These are phyloP conservation scores for Leptogaster cylindrica DNA, from an alignment of 2,888 invertebrate species.

Conservation along the genomic window DNA sequence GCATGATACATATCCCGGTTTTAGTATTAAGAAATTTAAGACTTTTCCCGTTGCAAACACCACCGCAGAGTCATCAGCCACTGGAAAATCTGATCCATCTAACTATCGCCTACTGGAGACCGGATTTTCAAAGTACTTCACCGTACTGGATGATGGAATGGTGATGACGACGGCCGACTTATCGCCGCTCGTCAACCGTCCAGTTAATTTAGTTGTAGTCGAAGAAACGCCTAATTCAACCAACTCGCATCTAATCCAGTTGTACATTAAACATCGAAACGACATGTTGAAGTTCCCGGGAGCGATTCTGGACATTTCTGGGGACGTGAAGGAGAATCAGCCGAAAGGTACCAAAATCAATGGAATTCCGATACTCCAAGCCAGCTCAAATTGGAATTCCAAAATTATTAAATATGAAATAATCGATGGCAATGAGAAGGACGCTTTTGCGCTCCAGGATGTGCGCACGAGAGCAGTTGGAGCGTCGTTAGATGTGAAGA, in stretches of 20 bases:
- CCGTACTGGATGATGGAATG: constrained; percentile 84
- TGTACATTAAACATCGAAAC: constrained; percentile 82
- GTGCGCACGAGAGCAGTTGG: constrained; percentile 59
- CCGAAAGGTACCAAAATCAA: constrained; percentile 74
- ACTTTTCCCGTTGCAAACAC: constrained; percentile 54
- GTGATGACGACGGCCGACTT: constrained; percentile 91
- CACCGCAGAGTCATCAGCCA: background rate
- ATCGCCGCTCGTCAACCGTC: constrained; percentile 79
- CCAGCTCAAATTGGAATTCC: constrained; percentile 63
- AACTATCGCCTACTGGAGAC: constrained; percentile 76
- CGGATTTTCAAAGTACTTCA: constrained; percentile 83
- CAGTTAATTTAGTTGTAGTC: constrained; percentile 79
- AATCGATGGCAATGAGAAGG: constrained; percentile 76
- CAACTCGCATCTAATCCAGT: constrained; percentile 78
- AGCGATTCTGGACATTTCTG: constrained; percentile 68
- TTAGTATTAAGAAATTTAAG: constrained; percentile 81
- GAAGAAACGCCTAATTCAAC: constrained; percentile 83
- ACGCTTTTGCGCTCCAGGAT: constrained; percentile 75
- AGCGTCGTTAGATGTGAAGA: constrained; percentile 49
- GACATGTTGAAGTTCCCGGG: constrained; percentile 81
- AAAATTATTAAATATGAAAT: constrained; percentile 77
- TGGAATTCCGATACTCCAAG: constrained; percentile 75
- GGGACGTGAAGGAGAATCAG: constrained; percentile 79
- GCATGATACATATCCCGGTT: constrained; percentile 89
- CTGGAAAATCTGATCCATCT: constrained; percentile 36